Evolutionary conservation across 2,113 vertebrate species (phyloP), one percentile per base, ranked within the genome.

Genomic region (Eupsittula cactorum): DNA sequence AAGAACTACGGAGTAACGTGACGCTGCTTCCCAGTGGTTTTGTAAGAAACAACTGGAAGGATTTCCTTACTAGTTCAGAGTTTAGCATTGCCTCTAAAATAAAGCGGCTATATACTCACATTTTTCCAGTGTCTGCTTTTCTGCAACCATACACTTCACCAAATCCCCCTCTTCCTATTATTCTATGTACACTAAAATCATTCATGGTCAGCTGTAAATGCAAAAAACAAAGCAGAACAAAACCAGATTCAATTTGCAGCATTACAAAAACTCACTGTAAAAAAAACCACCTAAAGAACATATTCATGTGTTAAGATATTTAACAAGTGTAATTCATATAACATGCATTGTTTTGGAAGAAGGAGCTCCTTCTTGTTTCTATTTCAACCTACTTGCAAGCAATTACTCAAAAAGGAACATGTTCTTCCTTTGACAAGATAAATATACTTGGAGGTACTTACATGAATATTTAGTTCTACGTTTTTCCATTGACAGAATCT

Each of bases 401-500:
- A 42, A 88, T 68, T 8, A 70, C 19, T 93, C 90, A 70, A 87
- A 90, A n/a, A 35, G 6, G 46, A 85, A 82, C 91, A 27, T 60
- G 83, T 62, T 81, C 92, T 55, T 86, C 83, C 44, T 85, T 57
- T 91, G 95, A 94, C 93, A 97, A 88, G 88, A 93, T 52, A 92
- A 95, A 96, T 78, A 84, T 5, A 84, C 57, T 53, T 79, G 59
- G 35, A 74, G 59, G 93, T 96, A 99, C 99, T 99, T 97, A 99
- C 99, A 57, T 99, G 99, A 96, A 99, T 99, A 97, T 99, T 99
- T 96, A 99, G 98, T 95, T 99, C 99, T 80, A 99, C 99, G 33
- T 99, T 99, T 98, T 99, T 99, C 99, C 99, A 99, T 97, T 99
- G 99, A 97, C 99, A 99, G 86, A 99, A 99, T 55, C 99, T 98